Conservation (phyloP, 2,888 invertebrate species). For the Ptilodon capucinus region DNA sequence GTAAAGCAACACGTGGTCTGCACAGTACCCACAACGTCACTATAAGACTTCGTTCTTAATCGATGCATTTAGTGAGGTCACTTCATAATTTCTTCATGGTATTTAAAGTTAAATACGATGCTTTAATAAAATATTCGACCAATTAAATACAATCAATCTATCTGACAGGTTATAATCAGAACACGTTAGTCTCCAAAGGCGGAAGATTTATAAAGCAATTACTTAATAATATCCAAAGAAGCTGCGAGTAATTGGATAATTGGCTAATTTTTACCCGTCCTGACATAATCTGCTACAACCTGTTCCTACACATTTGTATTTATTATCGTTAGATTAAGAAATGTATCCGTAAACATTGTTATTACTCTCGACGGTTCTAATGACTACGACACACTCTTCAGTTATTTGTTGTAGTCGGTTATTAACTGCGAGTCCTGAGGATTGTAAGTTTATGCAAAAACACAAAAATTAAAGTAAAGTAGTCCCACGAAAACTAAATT, state of each 20-base stretch:
- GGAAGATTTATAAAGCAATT: background rate
- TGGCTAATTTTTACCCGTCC: background rate
- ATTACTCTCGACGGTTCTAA: background rate
- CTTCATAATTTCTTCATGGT: too few relatives aligned
- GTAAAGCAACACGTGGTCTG: slow-evolving; percentile 34
- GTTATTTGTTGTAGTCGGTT: background rate
- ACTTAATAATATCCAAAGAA: slow-evolving; percentile 1
- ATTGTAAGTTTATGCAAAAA: background rate
- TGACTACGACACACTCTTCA: background rate
- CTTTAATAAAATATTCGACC: background rate
- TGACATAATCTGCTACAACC: slow-evolving; percentile 1
- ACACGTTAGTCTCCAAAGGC: background rate
- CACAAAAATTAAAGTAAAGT: slow-evolving; percentile 4
- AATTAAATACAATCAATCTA: background rate
- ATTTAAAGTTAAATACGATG: background rate
- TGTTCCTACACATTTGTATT: background rate
- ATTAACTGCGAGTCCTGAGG: background rate
- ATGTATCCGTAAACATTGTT: background rate
- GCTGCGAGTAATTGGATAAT: slow-evolving; percentile 1
- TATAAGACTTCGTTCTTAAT: too few relatives aligned
- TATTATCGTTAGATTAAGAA: background rate
- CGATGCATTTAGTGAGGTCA: too few relatives aligned
- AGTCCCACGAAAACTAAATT: slow-evolving; percentile 21
- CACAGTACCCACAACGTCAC: slow-evolving; percentile 27
- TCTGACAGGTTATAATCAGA: background rate